Evolutionary conservation across 2,888 invertebrate genomes (phyloP), one percentile per base, ranked within the genome.

Genomic region (Cheilosia impressa): DNA sequence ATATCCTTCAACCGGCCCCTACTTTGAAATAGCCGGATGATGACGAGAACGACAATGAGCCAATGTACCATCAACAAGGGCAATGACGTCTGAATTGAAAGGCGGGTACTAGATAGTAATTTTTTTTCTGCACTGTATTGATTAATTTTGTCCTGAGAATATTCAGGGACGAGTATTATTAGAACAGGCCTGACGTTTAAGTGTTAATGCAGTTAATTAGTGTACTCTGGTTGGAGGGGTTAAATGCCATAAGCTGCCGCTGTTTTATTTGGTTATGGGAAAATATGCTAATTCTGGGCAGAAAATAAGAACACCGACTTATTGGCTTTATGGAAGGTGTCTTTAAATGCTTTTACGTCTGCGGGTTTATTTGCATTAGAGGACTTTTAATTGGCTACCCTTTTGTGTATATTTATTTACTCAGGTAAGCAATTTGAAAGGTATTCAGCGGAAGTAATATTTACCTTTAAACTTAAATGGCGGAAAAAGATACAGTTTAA

Each of bases 61-160:
- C 43, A 53, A 72, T 72, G 43, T 47, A 5, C 53, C 31, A 7
- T 43, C 34, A 50, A 19, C 22, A 52, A 38, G 41, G 55, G 47
- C 55, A 22, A 45, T 73, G 63, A 73, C 55, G 73, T 65, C 38
- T 55, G 24, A 43, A 50, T 24, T 52, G 27, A 24, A 43, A 31
- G 15, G 5, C 4, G 53, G 53, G 41, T 9, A 9, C 9, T 31
- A 31, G 31, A 9, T 31, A 7, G 22, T 34, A 53, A 22, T 19
- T 31, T 31, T 22, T 22, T 31, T 9, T 10, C 10, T 10, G 10
- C 34, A 9, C 34, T 10, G 10, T 68, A 80, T 75, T 50, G 75
- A 80, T 80, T 80, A 55, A 66, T 73, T 62, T 45, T 27, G 38
- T 34, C 57, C 22, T n/a, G n/a, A 41, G 15, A 71, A 15, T 38